Evolutionary conservation across 1,140 invertebrate species (phyloP).

Genomic region (Temnothorax curvispinosus): DNA sequence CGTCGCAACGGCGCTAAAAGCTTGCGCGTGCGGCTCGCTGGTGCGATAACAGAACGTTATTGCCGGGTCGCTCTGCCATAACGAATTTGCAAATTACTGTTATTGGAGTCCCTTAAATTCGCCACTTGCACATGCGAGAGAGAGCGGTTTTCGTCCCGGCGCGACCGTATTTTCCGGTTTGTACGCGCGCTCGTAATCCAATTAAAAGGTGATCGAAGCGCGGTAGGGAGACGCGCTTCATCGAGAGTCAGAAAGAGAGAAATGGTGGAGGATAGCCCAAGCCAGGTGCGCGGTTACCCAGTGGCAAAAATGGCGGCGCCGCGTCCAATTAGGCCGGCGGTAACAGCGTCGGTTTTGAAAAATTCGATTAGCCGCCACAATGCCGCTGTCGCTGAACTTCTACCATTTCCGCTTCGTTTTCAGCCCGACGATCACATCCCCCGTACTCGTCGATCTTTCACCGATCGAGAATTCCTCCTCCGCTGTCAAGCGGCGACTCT

Average conservation of each 20-base stretch:
- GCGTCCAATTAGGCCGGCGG: conserved; percentile 59
- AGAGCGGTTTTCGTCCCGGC: conserved; percentile 45
- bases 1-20: conserved; percentile 16
- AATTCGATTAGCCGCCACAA: conserved; percentile 72
- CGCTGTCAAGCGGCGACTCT: conserved; percentile 12
- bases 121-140: conserved; percentile 30
- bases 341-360: conserved; percentile 69
- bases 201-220: conserved; percentile 69
- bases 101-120: conserved; percentile 54
- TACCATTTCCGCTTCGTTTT: background rate
- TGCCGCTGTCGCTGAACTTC: conserved; percentile 29
- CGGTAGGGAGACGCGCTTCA: conserved; percentile 34
- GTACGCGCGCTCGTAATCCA: conserved; percentile 58
- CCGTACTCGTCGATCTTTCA: conserved; percentile 23
- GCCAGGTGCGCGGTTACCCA: conserved; percentile 13
- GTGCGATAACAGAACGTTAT: conserved; percentile 35
- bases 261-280: background rate
- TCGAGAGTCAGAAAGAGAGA: conserved; percentile 6
- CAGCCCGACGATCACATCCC: background rate
- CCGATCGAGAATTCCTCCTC: conserved; percentile 15
- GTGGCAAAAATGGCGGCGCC: conserved; percentile 41
- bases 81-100: conserved; percentile 59
- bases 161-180: conserved; percentile 65
- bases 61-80: conserved; percentile 40
- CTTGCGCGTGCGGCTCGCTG: conserved; percentile 3